These are phyloP conservation scores for Thrips palmi DNA, from an alignment of 1,140 invertebrate genomes.

Conservation along the genomic window DNA sequence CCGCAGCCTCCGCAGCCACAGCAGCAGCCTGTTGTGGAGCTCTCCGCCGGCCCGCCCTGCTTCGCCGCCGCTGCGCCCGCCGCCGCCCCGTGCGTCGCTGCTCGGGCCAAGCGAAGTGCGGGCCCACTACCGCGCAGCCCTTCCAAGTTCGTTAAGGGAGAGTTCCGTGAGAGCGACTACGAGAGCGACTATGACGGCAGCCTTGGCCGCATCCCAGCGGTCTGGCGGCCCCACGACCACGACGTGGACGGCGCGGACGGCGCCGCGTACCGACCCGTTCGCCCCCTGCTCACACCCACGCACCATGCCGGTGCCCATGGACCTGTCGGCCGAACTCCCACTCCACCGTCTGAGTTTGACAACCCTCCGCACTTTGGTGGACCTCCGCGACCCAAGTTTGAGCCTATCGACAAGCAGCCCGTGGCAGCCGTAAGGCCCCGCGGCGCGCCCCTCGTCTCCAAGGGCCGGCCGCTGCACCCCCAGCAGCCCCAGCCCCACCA, in stretches of 20 bases:
- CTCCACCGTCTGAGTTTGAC: slow-evolving; percentile 35
- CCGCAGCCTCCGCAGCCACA: neutral
- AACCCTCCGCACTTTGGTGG: slow-evolving; percentile 25
- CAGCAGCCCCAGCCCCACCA: no score
- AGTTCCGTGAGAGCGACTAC: slow-evolving; percentile 51
- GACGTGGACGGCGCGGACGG: slow-evolving; percentile 32
- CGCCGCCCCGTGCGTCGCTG: slow-evolving; percentile 18
- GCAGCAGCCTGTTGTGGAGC: neutral
- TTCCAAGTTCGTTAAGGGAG: slow-evolving; percentile 44
- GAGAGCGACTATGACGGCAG: slow-evolving; percentile 51
- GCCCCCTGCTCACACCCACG: slow-evolving; percentile 32
- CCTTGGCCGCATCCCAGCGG: slow-evolving; percentile 36
- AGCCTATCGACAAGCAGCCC: slow-evolving; percentile 29
- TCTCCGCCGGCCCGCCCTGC: neutral
- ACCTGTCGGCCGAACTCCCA: slow-evolving; percentile 1
- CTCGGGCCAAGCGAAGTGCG: slow-evolving; percentile 10
- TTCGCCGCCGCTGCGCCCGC: slow-evolving; percentile 18
- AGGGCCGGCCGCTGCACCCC: slow-evolving; percentile 19
- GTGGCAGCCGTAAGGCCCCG: slow-evolving; percentile 11
- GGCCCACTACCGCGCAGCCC: slow-evolving; percentile 31
- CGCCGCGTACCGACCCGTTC: slow-evolving; percentile 33
- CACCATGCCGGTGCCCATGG: neutral
- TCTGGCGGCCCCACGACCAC: slow-evolving; percentile 34
- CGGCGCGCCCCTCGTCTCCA: slow-evolving; percentile 17
- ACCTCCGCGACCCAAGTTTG: slow-evolving; percentile 32